These are phyloP conservation scores for Xerus rutilus DNA, from an alignment of 2,797 vertebrate genomes.

Conservation along the genomic window DNA sequence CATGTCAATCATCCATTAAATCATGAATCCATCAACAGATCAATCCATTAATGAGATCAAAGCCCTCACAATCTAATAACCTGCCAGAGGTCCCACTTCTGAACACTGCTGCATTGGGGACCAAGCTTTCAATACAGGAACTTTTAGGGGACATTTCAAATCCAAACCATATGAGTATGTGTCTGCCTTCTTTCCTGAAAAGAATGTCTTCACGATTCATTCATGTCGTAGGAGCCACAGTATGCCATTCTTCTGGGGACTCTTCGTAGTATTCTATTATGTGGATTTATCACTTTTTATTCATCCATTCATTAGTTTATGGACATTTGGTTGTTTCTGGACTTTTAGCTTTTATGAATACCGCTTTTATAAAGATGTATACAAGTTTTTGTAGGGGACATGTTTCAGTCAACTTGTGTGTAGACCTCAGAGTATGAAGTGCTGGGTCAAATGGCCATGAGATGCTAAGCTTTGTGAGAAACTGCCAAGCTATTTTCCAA, in stretches of 20 bases:
- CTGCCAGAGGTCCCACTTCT: no score
- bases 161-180: not conserved
- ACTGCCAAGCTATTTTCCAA: no score
- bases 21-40: no score
- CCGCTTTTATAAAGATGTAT: not conserved
- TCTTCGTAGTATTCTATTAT: not conserved
- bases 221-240: not conserved
- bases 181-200: not conserved
- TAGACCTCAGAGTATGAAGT: not conserved
- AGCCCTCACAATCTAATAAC: no score
- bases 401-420: not conserved
- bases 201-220: not conserved
- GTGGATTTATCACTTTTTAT: no score
- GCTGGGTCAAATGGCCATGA: not conserved
- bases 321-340: no score
- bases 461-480: not conserved
- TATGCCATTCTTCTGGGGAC: not conserved
- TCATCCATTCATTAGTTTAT: no score
- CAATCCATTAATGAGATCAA: no score
- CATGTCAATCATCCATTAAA: no score
- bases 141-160: no score
- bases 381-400: not conserved
- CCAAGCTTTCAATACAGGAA: no score
- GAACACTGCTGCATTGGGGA: no score
- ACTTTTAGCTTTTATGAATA: not conserved